Conservation (phyloP, 64 coral and sea anemone genomes). For the Anthopleura sola region DNA sequence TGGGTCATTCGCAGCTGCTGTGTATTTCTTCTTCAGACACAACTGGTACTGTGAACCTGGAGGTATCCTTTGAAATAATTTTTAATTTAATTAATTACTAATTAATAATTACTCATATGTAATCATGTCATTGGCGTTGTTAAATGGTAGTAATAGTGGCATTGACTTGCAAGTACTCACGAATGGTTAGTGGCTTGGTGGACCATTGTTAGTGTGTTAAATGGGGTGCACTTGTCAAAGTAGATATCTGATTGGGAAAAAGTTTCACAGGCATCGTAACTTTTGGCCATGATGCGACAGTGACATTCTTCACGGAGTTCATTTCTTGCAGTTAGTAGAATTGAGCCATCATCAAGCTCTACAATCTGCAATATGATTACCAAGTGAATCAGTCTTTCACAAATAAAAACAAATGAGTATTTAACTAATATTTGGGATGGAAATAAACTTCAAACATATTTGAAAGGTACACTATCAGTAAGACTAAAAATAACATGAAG, state of each 20-base stretch:
- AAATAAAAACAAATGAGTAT: neutral
- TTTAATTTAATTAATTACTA: neutral
- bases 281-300: slow-evolving; percentile 80
- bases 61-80: slow-evolving; percentile 51
- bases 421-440: neutral
- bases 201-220: no score
- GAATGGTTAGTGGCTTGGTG: no score
- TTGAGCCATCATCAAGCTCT: slow-evolving; percentile 43
- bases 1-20: slow-evolving; percentile 62
- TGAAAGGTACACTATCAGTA: no score
- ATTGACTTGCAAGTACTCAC: neutral
- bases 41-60: slow-evolving; percentile 89
- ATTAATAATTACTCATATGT: no score
- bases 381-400: neutral
- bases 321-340: slow-evolving; percentile 59
- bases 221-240: slow-evolving; percentile 51
- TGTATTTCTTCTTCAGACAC: slow-evolving; percentile 90
- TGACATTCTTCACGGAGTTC: slow-evolving; percentile 52
- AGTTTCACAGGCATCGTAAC: slow-evolving; percentile 62
- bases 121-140: neutral
- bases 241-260: slow-evolving; percentile 70
- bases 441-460: no score
- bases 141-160: neutral
- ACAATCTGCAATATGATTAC: slow-evolving; percentile 25
- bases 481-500: no score